Conservation (phyloP, 1,140 invertebrate genomes). For the Sesamia nonagrioides region DNA sequence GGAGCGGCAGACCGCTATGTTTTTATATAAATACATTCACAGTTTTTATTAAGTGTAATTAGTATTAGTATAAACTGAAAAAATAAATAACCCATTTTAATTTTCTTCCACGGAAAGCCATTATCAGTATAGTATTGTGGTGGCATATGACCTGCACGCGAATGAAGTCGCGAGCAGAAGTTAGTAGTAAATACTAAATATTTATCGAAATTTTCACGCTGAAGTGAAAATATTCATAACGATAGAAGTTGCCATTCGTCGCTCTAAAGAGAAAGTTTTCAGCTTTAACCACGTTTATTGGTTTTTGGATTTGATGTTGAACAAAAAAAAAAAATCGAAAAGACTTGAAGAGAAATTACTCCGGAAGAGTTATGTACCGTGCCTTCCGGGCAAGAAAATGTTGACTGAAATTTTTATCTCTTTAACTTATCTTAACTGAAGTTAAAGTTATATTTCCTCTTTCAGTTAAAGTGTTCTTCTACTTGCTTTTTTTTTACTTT, state of each 20-base stretch:
- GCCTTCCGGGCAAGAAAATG: conserved; percentile 27
- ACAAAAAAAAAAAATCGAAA: conserved; percentile 11
- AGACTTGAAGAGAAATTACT: conserved; percentile 22
- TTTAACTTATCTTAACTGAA: conserved; percentile 29
- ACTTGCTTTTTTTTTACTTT: neutral
- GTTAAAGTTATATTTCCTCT: conserved; percentile 22
- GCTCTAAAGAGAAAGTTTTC: neutral
- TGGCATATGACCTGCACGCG: neutral
- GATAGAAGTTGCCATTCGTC: neutral
- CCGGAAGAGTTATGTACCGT: conserved; percentile 23
- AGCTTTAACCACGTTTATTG: conserved; percentile 4
- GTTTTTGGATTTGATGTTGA: conserved; percentile 21
- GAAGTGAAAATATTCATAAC: neutral
- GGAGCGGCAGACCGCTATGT: no score
- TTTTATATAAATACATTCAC: no score
- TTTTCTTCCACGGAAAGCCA: no score
- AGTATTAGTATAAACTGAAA: no score
- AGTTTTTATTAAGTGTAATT: no score
- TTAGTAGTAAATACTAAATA: neutral
- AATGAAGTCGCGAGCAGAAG: neutral
- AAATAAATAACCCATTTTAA: no score
- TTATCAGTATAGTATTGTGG: no score
- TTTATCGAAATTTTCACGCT: neutral
- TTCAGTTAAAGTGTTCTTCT: conserved; percentile 20
- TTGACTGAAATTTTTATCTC: conserved; percentile 22